A percentile compares a stretch with the other conserved stretches of the same genome.
phyloP scores from a whole-genome alignment of 1,140 invertebrate genomes.

The Diachasmimorpha longicaudata region DNA sequence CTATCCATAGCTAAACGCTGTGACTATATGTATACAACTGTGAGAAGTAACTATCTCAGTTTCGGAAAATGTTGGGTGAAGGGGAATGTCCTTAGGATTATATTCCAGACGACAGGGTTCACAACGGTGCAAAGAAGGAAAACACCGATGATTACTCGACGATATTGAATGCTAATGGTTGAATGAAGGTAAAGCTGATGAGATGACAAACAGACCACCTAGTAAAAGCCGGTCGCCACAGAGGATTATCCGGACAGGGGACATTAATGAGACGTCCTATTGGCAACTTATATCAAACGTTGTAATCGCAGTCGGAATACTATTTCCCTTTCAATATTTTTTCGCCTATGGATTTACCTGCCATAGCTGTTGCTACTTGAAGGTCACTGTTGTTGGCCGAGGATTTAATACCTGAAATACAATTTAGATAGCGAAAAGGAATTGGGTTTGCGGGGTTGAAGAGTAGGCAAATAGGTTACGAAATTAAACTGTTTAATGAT shows the following conservation, averaged over 20 bases:
- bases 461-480: no score
- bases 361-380: no score
- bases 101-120: neutral
- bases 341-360: neutral
- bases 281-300: slow-evolving; percentile 7
- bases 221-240: neutral
- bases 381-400: no score
- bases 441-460: no score
- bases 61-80: neutral
- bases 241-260: neutral
- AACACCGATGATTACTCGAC: neutral
- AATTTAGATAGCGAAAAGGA: no score
- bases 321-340: neutral
- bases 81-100: neutral
- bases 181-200: neutral
- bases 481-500: no score
- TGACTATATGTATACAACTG: neutral
- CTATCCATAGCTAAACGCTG: neutral
- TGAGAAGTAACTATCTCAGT: neutral
- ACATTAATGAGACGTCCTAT: neutral
- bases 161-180: neutral
- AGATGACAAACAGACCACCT: neutral
- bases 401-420: no score
- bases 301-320: neutral
- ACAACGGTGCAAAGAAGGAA: neutral